A percentile compares a stretch with the other conserved stretches of the same genome.
Conservation (phyloP, 1,140 invertebrate species). For the Lucilia sericata region DNA sequence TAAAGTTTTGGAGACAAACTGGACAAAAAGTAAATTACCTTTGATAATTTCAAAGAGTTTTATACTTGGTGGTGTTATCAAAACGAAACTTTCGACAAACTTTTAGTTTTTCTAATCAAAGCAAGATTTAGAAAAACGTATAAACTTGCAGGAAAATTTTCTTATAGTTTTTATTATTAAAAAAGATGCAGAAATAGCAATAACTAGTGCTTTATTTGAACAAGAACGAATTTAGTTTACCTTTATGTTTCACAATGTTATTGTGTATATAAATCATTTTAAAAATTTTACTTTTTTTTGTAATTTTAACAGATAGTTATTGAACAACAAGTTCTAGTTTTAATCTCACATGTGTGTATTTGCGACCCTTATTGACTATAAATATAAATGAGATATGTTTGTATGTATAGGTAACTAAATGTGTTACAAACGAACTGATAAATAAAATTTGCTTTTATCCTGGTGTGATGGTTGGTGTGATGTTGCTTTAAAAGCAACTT, state of each 20-base stretch:
- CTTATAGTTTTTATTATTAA: background rate
- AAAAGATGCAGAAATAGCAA: background rate
- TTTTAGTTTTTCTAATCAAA: constrained; percentile 2
- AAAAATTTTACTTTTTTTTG: no score
- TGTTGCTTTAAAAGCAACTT: background rate
- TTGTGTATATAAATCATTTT: no score
- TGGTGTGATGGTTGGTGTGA: background rate
- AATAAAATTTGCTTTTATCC: constrained; percentile 8
- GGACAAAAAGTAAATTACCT: constrained; percentile 15
- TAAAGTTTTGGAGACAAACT: background rate
- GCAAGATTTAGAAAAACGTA: background rate
- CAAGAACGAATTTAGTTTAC: constrained; percentile 4
- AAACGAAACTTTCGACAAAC: background rate
- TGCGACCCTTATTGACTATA: no score
- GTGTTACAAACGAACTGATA: background rate
- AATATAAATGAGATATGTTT: no score
- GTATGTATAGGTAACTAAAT: background rate
- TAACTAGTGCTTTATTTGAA: background rate
- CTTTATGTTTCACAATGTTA: background rate
- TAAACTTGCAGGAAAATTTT: background rate
- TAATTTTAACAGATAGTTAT: no score
- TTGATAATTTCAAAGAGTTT: background rate
- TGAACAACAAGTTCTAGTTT: no score
- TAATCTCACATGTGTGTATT: no score
- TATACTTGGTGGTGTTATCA: background rate